phyloP scores from a whole-genome alignment of 2,888 invertebrate genomes.

The Sphinx pinastri region DNA sequence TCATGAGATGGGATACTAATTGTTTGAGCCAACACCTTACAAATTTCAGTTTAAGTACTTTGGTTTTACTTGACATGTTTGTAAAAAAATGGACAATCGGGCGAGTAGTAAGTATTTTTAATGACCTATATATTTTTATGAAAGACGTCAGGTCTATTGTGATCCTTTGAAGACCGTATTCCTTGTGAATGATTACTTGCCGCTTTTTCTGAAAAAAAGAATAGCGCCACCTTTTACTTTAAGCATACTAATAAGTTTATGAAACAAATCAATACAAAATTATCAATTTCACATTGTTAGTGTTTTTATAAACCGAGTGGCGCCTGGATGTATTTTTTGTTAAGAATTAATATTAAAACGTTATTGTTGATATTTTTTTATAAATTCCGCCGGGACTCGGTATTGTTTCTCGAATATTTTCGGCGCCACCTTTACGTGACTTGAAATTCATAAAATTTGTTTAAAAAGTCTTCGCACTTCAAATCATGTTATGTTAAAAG shows the following conservation, averaged over 20 bases:
- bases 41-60: background rate
- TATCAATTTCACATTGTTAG: conserved; percentile 47
- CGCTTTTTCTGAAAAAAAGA: background rate
- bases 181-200: too few species aligned
- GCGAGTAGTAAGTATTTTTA: too few species aligned
- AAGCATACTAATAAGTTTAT: conserved; percentile 49
- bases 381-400: conserved; percentile 63
- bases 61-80: too few species aligned
- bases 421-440: conserved; percentile 61
- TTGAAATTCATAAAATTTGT: conserved; percentile 32
- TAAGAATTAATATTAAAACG: conserved; percentile 54
- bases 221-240: conserved; percentile 47
- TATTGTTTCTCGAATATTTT: conserved; percentile 45
- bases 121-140: too few species aligned
- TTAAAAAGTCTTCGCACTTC: conserved; percentile 3
- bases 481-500: background rate
- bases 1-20: background rate
- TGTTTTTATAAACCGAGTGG: conserved; percentile 39
- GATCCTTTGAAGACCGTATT: too few species aligned
- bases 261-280: conserved; percentile 43
- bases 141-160: too few species aligned
- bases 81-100: too few species aligned
- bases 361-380: conserved; percentile 58
- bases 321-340: conserved; percentile 45
- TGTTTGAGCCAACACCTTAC: background rate